Base-by-base conservation (phyloP, 2,888 invertebrate genomes). In the Apamea sordens region DNA sequence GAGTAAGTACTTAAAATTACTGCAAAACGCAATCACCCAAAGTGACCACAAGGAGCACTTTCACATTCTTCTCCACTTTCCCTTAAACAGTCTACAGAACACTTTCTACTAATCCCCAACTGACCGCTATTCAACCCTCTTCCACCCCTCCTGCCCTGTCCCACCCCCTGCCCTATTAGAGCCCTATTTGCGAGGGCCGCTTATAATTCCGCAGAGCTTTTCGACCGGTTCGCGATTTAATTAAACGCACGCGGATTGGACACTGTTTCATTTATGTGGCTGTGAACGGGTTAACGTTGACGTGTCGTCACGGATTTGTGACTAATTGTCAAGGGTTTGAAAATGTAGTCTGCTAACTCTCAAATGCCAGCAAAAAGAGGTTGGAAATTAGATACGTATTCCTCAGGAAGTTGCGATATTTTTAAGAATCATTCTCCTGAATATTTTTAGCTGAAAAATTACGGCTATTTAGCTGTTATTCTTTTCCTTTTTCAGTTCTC, bases 81-180 rank as follows among this genome's bases (percentile, higher is more conserved):
- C 69, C 79, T 82, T 77, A 83, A 89, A 80, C 72, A 75, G 74
- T 89, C 77, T 76, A 79, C 84, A 76, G 77, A 86, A 85, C 85
- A 83, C 87, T 84, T 82, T 81, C 83, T 78, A 81, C 81, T 90
- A 88, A 90, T 90, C 85, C 74, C 70, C 80, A 64, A 68, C 84
- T 89, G 90, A 85, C 87, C 90, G 90, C 86, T 86, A 86, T 90
- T 86, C 82, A 80, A 80, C 85, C 85, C 88, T 64, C 64, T 65
- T 65, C 50, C 79, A 28, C 71, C 64, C 79, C 65, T 69, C 47
- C 11, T 1, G 44, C 11, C 68, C 68, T 21, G 59, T 18, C 15
- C n/a, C 28, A 50, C 56, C 73, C 78, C 41, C 64, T 44, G 73
- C 69, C 83, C 87, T 86, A 89, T 86, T 88, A 89, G 83, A 87